These are phyloP conservation scores for Zosterops hypoxanthus DNA, from an alignment of 2,113 vertebrate species.

Conservation along the genomic window DNA sequence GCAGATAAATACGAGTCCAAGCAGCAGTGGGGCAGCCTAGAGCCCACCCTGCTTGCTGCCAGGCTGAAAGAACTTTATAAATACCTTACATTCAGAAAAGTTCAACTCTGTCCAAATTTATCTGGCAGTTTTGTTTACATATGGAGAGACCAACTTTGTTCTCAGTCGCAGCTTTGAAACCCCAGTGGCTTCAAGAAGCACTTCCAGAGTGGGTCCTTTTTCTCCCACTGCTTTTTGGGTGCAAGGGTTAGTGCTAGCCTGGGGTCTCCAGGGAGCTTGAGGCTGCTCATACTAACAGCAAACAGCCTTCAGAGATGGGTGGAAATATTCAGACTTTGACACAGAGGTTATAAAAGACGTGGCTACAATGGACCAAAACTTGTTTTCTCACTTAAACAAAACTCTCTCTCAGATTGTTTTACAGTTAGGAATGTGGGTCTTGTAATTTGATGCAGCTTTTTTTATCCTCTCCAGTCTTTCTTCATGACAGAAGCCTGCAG, in stretches of 20 bases:
- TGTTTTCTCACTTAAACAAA: neutral
- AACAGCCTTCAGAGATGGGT: neutral
- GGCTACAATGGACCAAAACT: neutral
- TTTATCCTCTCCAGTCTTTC: neutral
- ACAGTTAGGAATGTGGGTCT: fast-evolving
- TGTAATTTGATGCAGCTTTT: neutral
- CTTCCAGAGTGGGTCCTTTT: neutral
- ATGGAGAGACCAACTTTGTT: neutral
- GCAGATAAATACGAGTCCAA: fast-evolving
- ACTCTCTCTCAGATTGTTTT: neutral
- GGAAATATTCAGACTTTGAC: neutral
- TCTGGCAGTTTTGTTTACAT: neutral
- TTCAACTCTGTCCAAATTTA: neutral
- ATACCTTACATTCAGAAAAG: neutral
- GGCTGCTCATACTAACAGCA: neutral
- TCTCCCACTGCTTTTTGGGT: neutral
- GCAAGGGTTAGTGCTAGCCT: neutral
- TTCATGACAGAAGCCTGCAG: neutral
- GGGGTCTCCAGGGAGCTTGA: fast-evolving
- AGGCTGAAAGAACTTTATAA: neutral
- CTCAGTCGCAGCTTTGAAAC: neutral
- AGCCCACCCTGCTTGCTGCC: neutral
- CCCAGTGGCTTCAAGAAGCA: neutral
- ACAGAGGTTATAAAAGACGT: neutral
- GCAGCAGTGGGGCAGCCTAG: neutral